Base-by-base conservation (phyloP, 1,140 invertebrate genomes). In the Rhagoletis zephyria region DNA sequence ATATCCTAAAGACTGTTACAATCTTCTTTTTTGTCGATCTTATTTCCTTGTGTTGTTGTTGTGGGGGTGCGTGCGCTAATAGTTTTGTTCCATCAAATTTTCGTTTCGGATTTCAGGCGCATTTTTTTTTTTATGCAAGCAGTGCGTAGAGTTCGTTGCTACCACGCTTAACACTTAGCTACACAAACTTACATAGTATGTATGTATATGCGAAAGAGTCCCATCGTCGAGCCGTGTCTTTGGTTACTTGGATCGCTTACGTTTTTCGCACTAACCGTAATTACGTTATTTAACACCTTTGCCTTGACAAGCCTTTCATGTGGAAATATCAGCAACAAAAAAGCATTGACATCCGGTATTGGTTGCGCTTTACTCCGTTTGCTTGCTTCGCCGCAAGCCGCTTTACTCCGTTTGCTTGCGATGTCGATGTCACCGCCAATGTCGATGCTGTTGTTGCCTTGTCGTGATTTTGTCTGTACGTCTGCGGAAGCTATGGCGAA, bases 271-370 rank as follows among this genome's bases (percentile, higher is more conserved):
- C 74, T 81, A 51, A 19, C 16, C 74, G n/a, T 81, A 81, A 81
- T 81, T 81, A 81, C 45, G 74, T 56, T 81, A 81, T 81, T 81
- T 81, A 81, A 81, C 74, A 81, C 74, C 74, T 81, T 81, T 16
- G 16, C 74, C 48, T 81, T 81, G 74, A 81, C 74, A 81, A n/a
- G 9, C 48, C 74, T n/a, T 56, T 81, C 74, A 81, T 81, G 74
- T 81, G 74, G 74, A 81, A 81, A 56, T 19, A 81, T 30, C 30
- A 30, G 19, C 45, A 56, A 10, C 12, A 81, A 81, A 19, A 81
- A 81, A 51, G 19, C 16, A 5, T 56, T 30, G 74, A 81, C 74
- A 81, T 81, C 74, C 74, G 74, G 74, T 81, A 59, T 59, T 81
- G 48, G 16, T 81, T 81, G 74, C 51, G 74, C 48, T 30, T 81